Evolutionary conservation across 2,888 invertebrate genomes (phyloP).

Genomic region (Nebria salina): DNA sequence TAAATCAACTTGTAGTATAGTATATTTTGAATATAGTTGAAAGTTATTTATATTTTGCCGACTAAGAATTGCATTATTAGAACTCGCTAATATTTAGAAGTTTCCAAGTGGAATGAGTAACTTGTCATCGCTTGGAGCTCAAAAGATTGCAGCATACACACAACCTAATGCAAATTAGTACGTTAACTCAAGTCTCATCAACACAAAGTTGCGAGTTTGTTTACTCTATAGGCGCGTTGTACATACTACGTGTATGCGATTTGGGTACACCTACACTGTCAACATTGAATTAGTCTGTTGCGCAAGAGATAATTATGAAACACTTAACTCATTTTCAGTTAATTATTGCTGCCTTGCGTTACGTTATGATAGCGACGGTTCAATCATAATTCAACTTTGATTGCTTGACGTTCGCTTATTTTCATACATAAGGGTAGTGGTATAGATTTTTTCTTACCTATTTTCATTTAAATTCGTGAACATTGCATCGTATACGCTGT

Average conservation of each 20-base stretch:
- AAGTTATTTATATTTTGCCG: too few relatives aligned
- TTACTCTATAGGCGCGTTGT: not conserved
- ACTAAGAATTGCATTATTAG: too few relatives aligned
- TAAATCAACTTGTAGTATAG: too few relatives aligned
- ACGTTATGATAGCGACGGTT: not conserved
- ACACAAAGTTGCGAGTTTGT: not conserved
- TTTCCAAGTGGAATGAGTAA: not conserved
- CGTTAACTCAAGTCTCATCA: not conserved
- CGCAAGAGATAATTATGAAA: conserved; percentile 26
- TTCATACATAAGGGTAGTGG: too few relatives aligned
- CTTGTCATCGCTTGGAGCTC: not conserved
- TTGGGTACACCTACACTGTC: conserved; percentile 13
- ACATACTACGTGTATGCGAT: not conserved
- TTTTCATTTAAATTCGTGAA: not conserved
- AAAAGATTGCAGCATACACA: not conserved
- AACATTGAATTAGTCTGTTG: conserved; percentile 5
- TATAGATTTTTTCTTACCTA: not conserved
- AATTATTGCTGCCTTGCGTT: conserved; percentile 13
- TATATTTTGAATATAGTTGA: too few relatives aligned
- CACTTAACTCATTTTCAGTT: conserved; percentile 31
- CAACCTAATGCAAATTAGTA: not conserved
- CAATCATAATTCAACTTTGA: not conserved
- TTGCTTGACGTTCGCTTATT: not conserved
- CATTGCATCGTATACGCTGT: not conserved
- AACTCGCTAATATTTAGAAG: not conserved